A percentile compares a stretch with the other conserved stretches of the same genome.
phyloP scores from a whole-genome alignment of 1,140 invertebrate genomes.

The Caenorhabditis tropicalis region DNA sequence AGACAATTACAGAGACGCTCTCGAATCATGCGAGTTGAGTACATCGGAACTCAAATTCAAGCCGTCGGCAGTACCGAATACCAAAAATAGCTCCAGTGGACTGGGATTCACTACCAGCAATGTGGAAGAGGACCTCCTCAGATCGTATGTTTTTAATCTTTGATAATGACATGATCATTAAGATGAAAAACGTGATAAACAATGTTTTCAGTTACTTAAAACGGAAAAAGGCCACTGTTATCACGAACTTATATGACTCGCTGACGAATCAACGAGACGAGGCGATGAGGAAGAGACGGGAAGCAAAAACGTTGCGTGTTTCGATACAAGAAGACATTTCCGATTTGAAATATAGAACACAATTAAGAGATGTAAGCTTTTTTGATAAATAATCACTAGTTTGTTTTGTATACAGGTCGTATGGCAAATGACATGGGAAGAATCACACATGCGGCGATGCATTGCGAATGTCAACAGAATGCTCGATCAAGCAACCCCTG shows the following conservation, averaged over 20 bases:
- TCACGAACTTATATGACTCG: conserved; percentile 23
- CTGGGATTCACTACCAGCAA: neutral
- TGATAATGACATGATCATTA: neutral
- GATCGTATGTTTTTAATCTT: conserved; percentile 19
- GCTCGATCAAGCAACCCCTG: conserved; percentile 42
- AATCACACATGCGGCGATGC: conserved; percentile 56
- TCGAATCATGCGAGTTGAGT: conserved; percentile 53
- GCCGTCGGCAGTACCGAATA: neutral
- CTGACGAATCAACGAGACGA: conserved; percentile 39
- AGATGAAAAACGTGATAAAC: neutral
- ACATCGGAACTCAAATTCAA: neutral
- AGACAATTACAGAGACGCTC: conserved; percentile 48
- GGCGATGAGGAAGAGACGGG: conserved; percentile 28
- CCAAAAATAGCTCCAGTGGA: neutral
- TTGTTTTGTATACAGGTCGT: conserved; percentile 39
- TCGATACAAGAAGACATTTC: conserved; percentile 52
- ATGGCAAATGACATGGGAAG: conserved; percentile 56
- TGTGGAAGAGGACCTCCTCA: conserved; percentile 42
- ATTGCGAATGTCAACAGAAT: conserved; percentile 49
- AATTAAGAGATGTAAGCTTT: conserved; percentile 45
- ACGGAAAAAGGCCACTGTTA: conserved; percentile 20
- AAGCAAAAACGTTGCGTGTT: neutral
- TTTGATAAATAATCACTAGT: neutral
- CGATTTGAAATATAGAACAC: conserved; percentile 53
- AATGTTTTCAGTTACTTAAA: neutral